Evolutionary conservation across 2,797 vertebrate species (phyloP), one percentile per base, ranked within the genome.

Genomic region (Sebastes umbrosus): DNA sequence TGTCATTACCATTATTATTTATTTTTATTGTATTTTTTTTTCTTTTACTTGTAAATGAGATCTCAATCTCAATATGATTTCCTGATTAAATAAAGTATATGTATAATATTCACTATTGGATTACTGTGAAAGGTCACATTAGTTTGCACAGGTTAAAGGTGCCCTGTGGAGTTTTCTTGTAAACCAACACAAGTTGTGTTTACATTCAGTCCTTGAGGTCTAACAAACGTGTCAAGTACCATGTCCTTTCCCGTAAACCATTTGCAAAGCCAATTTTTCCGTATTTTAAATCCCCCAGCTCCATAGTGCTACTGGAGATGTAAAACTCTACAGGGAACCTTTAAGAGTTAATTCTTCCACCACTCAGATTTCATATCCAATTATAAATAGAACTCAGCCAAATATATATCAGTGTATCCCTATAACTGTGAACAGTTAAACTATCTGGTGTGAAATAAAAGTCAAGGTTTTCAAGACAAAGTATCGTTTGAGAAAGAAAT

Each of bases 391-490:
- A 55, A n/a, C 2, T 2, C n/a, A 20, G 12, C 6, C 3, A 6
- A 29, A 20, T 32, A 54, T 11, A 69, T 22, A 18, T 63, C 66
- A 34, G 5, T 25, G 13, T 20, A 18, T 60, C 16, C 6, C 9
- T 14, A 12, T 36, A 36, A 10, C 29, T 22, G 16, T 8, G 11
- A 68, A 8, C 16, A 58, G 22, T 77, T 5, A 12, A 69, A 70
- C 14, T 11, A 46, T 66, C 11, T 36, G 60, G 16, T 70, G 13
- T 31, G n/a, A 66, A 57, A 73, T 39, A 69, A 39, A 77, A 63
- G 20, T 60, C 10, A 83, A 75, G 13, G 6, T 32, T 55, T 55
- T 55, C 9, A 73, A 69, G 7, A 79, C 27, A 70, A 75, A 74
- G 43, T 46, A 59, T 31, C 1, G 50, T 6, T 16, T 16, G 12